A percentile compares a stretch with the other conserved stretches of the same genome.
Evolutionary conservation across 1,140 invertebrate species (phyloP).

Genomic region (Cydia pomonella): DNA sequence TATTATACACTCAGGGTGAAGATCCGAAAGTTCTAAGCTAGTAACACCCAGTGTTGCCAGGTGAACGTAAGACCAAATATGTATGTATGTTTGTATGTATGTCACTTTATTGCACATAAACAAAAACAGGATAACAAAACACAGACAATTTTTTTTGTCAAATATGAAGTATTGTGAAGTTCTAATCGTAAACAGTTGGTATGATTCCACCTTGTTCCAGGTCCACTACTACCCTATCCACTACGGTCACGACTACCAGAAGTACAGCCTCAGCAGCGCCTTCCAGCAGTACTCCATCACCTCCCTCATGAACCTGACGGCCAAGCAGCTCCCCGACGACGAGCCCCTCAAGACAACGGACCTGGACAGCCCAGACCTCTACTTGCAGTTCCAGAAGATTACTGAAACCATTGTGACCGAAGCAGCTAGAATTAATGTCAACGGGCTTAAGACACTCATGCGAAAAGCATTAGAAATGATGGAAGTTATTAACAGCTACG

Average conservation of each 20-base stretch:
- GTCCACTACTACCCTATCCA: constrained; percentile 41
- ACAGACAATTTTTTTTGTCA: too few species aligned
- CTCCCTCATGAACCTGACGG: constrained; percentile 13
- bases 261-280: background rate
- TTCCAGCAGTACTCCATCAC: constrained; percentile 17
- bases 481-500: constrained; percentile 45
- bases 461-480: constrained; percentile 63
- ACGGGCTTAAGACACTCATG: constrained; percentile 46
- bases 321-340: background rate
- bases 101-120: too few species aligned
- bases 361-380: constrained; percentile 40
- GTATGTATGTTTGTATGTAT: too few species aligned
- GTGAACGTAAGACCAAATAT: too few species aligned
- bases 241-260: background rate
- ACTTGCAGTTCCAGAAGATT: constrained; percentile 56
- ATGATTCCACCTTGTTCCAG: constrained; percentile 38
- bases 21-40: too few species aligned
- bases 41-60: too few species aligned
- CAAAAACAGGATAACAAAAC: too few species aligned
- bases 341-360: background rate
- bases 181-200: constrained; percentile 53
- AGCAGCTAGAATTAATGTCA: constrained; percentile 48
- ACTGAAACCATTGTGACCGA: constrained; percentile 52
- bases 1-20: too few species aligned
- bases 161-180: too few species aligned